Conservation (phyloP, 2,113 vertebrate species). For the Cyrtonyx montezumae region DNA sequence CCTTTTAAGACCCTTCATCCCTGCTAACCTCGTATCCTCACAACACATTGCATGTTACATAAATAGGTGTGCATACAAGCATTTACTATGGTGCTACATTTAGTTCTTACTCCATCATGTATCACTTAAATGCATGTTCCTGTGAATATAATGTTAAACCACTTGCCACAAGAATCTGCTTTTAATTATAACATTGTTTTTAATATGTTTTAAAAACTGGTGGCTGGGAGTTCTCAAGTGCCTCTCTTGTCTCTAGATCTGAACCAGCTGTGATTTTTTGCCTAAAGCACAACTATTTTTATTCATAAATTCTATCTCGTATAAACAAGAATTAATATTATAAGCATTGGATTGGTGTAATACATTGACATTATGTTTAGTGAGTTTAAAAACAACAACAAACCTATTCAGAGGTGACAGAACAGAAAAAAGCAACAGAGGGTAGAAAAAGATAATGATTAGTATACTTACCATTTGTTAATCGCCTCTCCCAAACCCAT, state of each 20-base stretch:
- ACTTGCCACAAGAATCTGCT: background rate
- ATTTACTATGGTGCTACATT: background rate
- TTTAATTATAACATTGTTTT: background rate
- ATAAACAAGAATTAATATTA: background rate
- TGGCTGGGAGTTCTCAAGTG: background rate
- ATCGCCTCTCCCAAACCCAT: background rate
- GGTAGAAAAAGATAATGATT: background rate
- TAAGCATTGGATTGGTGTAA: background rate
- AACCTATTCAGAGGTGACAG: background rate
- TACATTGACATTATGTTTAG: background rate
- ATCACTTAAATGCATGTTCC: background rate
- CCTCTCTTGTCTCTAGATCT: background rate
- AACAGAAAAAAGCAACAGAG: background rate
- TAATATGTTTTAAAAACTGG: background rate
- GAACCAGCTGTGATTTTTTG: background rate
- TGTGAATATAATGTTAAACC: background rate
- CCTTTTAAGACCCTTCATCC: background rate
- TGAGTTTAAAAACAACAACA: background rate
- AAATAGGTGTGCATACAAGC: background rate
- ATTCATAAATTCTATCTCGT: background rate
- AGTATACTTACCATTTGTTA: slow-evolving; percentile 5
- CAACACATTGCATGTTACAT: background rate
- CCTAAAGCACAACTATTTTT: background rate
- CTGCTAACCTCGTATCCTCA: background rate
- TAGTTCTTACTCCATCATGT: background rate